Evolutionary conservation across 2,797 vertebrate species (phyloP), one percentile per base, ranked within the genome.

Genomic region (Thamnophis elegans): DNA sequence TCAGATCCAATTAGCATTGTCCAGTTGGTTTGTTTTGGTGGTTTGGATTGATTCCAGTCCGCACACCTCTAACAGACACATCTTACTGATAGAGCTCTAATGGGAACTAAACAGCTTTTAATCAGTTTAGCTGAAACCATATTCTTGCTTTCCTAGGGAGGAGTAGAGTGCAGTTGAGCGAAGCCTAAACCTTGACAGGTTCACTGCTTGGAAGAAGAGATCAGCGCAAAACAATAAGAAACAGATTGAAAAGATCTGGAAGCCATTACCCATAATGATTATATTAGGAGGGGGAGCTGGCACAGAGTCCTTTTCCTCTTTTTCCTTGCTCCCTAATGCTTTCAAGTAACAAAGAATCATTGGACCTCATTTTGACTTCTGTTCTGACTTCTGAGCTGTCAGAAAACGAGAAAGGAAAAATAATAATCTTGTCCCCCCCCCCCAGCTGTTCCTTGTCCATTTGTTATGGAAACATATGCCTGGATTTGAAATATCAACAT

Each of bases 261-360:
- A 96, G 89, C 92, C 89, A 93, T 96, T 96, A 96, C 36, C 60
- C 47, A 36, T 93, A 95, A 96, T 87, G 93, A 92, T 93, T 96
- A 93, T 94, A 93, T 93, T 94, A 93, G 95, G 91, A 96, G 94
- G 94, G 32, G 82, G 32, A 94, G 14, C 86, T 96, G 92, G 95
- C 94, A 96, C 82, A 88, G 68, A 59, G 68, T 92, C 89, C 82
- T 94, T 62, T 56, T 11, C 54, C 54, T 32, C 36, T 93, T 87
- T 53, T 18, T 90, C 92, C 92, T 94, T 91, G 26, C 85, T 95
- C 92, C 42, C 89, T 93, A 28, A 53, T 94, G 90, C 62, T 94
- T 95, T 93, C 89, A 94, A 91, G 68, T 60, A 94, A 91, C 56
- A 93, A 94, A 93, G 22, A 87, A 1, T 54, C 59, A 92, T 42